Conservation (phyloP, 92 coral and sea anemone species). For the Epizoanthus rinbou region DNA sequence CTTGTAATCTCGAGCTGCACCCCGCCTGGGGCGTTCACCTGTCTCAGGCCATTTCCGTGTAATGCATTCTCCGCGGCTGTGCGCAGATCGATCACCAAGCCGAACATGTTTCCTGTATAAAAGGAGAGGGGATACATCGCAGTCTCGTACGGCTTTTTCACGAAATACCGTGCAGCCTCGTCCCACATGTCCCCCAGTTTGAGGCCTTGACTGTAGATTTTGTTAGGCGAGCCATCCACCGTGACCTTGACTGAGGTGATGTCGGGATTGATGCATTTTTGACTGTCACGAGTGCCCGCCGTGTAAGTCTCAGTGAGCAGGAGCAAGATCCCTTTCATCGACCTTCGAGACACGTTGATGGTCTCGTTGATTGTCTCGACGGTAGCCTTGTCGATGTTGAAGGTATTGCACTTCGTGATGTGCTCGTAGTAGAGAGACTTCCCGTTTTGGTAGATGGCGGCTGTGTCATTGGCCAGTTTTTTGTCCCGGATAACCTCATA, state of each 20-base stretch:
- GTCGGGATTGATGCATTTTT: not conserved
- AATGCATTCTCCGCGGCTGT: not conserved
- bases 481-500: not conserved
- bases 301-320: not conserved
- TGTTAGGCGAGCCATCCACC: not conserved
- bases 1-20: not conserved
- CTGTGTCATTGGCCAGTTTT: not conserved
- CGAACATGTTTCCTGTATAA: not conserved
- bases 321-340: constrained; percentile 3
- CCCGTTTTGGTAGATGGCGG: not conserved
- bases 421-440: not conserved
- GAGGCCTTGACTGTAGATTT: not conserved
- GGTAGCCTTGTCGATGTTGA: not conserved
- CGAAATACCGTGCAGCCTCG: not conserved
- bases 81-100: constrained; percentile 1
- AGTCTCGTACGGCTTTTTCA: not conserved
- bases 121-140: not conserved
- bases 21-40: not conserved
- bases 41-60: not conserved
- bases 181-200: not conserved
- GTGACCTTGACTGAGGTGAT: not conserved
- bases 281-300: not conserved
- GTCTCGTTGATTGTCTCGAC: not conserved
- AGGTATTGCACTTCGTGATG: not conserved
- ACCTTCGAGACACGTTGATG: not conserved